Evolutionary conservation across 2,113 vertebrate species (phyloP).

Genomic region (Picathartes gymnocephalus): DNA sequence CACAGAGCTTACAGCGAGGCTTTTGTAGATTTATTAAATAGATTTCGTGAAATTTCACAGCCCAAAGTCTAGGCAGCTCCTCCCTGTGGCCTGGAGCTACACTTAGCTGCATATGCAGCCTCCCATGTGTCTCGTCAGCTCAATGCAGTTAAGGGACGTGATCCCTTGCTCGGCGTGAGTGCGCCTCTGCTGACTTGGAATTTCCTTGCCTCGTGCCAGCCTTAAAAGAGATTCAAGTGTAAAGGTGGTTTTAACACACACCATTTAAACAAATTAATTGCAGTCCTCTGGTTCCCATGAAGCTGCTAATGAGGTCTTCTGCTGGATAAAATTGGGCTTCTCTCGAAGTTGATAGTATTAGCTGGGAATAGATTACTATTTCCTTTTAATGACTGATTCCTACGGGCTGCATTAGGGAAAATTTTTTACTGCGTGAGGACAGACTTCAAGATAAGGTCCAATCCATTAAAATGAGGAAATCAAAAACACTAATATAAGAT

Average conservation of each 20-base stretch:
- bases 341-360: slow-evolving; percentile 23
- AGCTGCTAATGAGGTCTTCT: slow-evolving; percentile 55
- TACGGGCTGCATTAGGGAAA: slow-evolving; percentile 29
- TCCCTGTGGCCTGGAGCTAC: slow-evolving; percentile 7
- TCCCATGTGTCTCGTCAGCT: slow-evolving; percentile 14
- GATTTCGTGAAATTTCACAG: slow-evolving; percentile 36
- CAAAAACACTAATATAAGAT: slow-evolving; percentile 35
- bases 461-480: slow-evolving; percentile 16
- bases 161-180: background rate
- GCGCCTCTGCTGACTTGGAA: slow-evolving; percentile 13
- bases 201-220: slow-evolving; percentile 18
- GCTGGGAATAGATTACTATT: slow-evolving; percentile 25
- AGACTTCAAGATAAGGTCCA: slow-evolving; percentile 32
- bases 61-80: background rate
- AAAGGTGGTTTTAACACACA: slow-evolving; percentile 40
- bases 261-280: slow-evolving; percentile 56
- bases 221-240: slow-evolving; percentile 35
- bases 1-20: background rate
- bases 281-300: slow-evolving; percentile 17
- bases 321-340: slow-evolving; percentile 23
- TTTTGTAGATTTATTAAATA: slow-evolving; percentile 32
- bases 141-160: background rate
- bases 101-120: background rate
- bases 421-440: background rate
- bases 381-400: slow-evolving; percentile 31